Conservation (phyloP, 2,888 invertebrate species). For the Malthinus flaveolus region DNA sequence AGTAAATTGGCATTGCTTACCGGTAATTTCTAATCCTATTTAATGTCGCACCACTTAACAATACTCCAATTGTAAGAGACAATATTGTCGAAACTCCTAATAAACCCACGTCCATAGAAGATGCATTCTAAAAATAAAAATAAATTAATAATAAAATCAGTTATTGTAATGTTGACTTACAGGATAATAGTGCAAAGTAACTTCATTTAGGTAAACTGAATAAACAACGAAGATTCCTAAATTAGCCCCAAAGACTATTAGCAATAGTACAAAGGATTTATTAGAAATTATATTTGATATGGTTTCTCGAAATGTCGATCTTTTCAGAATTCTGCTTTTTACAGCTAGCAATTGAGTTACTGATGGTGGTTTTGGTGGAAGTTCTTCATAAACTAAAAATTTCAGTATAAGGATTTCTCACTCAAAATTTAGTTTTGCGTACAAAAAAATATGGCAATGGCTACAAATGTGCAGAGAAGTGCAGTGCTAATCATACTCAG, state of each 20-base stretch:
- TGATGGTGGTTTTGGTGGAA: not conserved
- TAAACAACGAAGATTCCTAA: slow-evolving; percentile 97
- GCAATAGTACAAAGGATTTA: slow-evolving; percentile 78
- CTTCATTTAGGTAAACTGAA: slow-evolving; percentile 90
- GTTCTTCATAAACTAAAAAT: not conserved
- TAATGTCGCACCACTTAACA: not conserved
- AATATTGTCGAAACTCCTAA: not conserved
- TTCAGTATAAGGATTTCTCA: not conserved
- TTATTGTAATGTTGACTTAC: slow-evolving; percentile 58
- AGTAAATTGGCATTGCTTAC: not conserved
- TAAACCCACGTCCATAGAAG: not conserved
- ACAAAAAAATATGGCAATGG: not conserved
- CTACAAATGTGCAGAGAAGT: not conserved
- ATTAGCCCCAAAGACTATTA: slow-evolving; percentile 90
- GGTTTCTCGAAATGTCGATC: slow-evolving; percentile 55
- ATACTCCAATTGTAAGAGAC: not conserved
- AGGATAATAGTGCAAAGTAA: slow-evolving; percentile 81
- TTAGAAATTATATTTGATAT: slow-evolving; percentile 78
- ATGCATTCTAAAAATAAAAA: not conserved
- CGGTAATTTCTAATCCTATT: not conserved
- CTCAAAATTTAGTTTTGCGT: not conserved
- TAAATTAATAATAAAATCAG: not conserved
- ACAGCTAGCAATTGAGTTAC: slow-evolving; percentile 80
- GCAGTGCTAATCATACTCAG: not conserved
- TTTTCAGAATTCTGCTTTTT: slow-evolving; percentile 54